Evolutionary conservation across 2,888 invertebrate genomes (phyloP).

Genomic region (Tricholauxania praeusta): DNA sequence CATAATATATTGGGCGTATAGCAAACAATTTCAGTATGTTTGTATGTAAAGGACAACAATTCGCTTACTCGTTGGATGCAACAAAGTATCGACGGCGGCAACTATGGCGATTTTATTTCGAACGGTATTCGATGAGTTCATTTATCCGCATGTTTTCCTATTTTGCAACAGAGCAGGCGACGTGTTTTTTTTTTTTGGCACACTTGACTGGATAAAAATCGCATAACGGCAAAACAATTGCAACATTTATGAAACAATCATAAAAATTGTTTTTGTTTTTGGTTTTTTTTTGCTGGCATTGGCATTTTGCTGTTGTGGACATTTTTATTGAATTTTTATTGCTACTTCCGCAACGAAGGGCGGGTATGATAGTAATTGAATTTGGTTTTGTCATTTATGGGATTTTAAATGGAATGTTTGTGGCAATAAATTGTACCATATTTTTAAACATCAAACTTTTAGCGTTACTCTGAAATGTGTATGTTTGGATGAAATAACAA

Average conservation of each 20-base stretch:
- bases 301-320: too few species aligned
- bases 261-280: not conserved
- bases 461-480: not conserved
- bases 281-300: not conserved
- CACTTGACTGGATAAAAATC: slow-evolving; percentile 2
- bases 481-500: too few species aligned
- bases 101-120: too few species aligned
- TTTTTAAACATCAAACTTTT: too few species aligned
- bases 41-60: too few species aligned
- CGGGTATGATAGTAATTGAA: not conserved
- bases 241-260: not conserved
- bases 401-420: not conserved
- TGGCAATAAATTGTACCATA: not conserved
- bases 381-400: not conserved
- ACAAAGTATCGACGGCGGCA: too few species aligned
- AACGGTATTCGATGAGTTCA: not conserved
- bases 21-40: too few species aligned
- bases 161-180: not conserved
- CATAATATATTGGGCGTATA: too few species aligned
- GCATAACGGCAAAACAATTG: not conserved
- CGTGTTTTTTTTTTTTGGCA: not conserved
- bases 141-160: not conserved
- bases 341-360: too few species aligned
- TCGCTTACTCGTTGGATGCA: too few species aligned
- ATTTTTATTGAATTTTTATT: too few species aligned